These are phyloP conservation scores for Lepeophtheirus nordmannii DNA, from an alignment of 2,888 invertebrate species.

Conservation along the genomic window DNA sequence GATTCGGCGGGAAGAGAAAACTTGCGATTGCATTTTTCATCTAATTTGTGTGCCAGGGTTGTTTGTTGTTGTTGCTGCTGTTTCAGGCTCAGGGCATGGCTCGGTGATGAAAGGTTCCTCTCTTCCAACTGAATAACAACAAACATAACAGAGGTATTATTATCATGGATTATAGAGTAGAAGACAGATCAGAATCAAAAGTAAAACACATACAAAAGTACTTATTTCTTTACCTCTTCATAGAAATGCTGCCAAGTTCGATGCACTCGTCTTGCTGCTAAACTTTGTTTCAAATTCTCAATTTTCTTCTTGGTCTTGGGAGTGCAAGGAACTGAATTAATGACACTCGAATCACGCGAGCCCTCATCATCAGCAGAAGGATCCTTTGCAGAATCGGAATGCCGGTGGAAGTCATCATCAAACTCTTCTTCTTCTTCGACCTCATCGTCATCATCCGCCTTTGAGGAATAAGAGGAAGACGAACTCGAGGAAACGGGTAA, in stretches of 20 bases:
- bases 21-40: background rate
- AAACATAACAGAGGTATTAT: background rate
- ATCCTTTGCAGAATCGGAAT: slow-evolving; percentile 8
- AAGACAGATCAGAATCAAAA: background rate
- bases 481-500: slow-evolving; percentile 1
- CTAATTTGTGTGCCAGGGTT: no score
- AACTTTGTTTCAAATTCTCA: slow-evolving; percentile 8
- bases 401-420: background rate
- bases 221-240: slow-evolving; percentile 13
- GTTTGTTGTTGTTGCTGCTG: no score
- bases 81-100: no score
- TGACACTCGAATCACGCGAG: slow-evolving; percentile 10
- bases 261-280: slow-evolving; percentile 22
- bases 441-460: background rate
- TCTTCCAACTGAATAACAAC: slow-evolving; percentile 8
- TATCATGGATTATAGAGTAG: background rate
- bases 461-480: background rate
- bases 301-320: slow-evolving; percentile 10
- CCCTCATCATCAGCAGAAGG: slow-evolving; percentile 20
- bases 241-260: slow-evolving; percentile 24
- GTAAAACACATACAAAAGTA: background rate
- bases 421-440: background rate
- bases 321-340: slow-evolving; percentile 3
- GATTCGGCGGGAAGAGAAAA: background rate
- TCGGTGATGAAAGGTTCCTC: background rate